Evolutionary conservation across 2,113 vertebrate species (phyloP).

Genomic region (Petaurus breviceps): DNA sequence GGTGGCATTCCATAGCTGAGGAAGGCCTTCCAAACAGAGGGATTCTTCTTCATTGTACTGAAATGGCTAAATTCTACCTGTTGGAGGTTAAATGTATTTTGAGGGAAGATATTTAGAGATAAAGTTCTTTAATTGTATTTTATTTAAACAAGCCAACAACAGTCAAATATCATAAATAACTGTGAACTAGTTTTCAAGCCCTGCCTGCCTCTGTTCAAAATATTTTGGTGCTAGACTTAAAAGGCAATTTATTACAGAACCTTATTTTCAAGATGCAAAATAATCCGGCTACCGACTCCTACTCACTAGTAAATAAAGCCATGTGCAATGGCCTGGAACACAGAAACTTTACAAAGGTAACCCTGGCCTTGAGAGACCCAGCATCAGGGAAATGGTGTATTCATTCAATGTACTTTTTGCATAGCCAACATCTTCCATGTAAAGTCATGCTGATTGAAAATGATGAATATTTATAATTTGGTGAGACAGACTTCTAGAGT

Average conservation of each 20-base stretch:
- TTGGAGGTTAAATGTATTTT: not conserved
- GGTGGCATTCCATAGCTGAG: not conserved
- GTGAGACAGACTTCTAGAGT: not conserved
- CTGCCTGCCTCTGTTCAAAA: not conserved
- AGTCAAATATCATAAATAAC: conserved; percentile 37
- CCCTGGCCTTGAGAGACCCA: not conserved
- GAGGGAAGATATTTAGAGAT: not conserved
- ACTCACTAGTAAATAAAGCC: not conserved
- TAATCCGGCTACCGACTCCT: not conserved
- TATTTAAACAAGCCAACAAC: not conserved
- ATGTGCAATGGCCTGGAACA: not conserved
- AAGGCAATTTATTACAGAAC: conserved; percentile 36
- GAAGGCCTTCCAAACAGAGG: not conserved
- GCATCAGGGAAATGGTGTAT: not conserved
- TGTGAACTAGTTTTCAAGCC: conserved; percentile 59
- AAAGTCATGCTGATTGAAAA: conserved; percentile 1
- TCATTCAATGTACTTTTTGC: not conserved
- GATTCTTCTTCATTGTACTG: not conserved
- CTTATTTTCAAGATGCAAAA: not conserved
- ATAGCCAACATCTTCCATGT: not conserved
- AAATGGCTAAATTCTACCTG: not conserved
- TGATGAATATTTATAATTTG: not conserved
- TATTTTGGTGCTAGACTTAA: not conserved
- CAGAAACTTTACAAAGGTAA: not conserved
- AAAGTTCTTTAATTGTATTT: not conserved